These are phyloP conservation scores for Malachius bipustulatus DNA, from an alignment of 2,888 invertebrate species.

Conservation along the genomic window DNA sequence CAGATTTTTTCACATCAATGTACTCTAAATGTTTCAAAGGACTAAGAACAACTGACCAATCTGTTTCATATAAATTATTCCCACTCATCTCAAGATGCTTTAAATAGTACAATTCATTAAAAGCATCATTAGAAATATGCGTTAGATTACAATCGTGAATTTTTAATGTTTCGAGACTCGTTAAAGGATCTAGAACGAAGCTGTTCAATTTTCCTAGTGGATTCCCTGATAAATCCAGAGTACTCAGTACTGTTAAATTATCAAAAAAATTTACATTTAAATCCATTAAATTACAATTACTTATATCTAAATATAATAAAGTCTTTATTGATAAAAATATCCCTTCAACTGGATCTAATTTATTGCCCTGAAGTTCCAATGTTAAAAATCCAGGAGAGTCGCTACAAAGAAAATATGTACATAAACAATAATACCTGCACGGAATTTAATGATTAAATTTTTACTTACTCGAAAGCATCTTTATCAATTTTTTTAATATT, in stretches of 20 bases:
- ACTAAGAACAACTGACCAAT: conserved; percentile 52
- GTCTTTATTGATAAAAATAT: conserved; percentile 53
- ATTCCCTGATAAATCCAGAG: conserved; percentile 58
- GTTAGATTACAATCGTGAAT: conserved; percentile 53
- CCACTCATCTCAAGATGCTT: conserved; percentile 52
- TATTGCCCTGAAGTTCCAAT: conserved; percentile 58
- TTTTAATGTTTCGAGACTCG: conserved; percentile 52
- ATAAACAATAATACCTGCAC: too few species aligned
- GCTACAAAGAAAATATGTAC: conserved; percentile 38
- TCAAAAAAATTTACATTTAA: conserved; percentile 53
- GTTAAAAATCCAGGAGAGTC: conserved; percentile 57
- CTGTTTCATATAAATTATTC: conserved; percentile 47
- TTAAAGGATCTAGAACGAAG: conserved; percentile 49
- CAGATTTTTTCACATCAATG: conserved; percentile 49
- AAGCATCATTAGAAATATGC: conserved; percentile 43
- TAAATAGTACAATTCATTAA: conserved; percentile 46
- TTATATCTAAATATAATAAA: conserved; percentile 55
- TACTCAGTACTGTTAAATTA: conserved; percentile 52
- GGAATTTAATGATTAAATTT: conserved; percentile 3
- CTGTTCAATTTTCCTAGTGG: conserved; percentile 46
- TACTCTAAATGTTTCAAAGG: conserved; percentile 49
- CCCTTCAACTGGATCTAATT: conserved; percentile 48
- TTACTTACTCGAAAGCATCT: conserved; percentile 50
- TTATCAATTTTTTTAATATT: conserved; percentile 51
- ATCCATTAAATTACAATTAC: conserved; percentile 46